Evolutionary conservation across 2,797 vertebrate species (phyloP).

Genomic region (Gymnodraco acuticeps): DNA sequence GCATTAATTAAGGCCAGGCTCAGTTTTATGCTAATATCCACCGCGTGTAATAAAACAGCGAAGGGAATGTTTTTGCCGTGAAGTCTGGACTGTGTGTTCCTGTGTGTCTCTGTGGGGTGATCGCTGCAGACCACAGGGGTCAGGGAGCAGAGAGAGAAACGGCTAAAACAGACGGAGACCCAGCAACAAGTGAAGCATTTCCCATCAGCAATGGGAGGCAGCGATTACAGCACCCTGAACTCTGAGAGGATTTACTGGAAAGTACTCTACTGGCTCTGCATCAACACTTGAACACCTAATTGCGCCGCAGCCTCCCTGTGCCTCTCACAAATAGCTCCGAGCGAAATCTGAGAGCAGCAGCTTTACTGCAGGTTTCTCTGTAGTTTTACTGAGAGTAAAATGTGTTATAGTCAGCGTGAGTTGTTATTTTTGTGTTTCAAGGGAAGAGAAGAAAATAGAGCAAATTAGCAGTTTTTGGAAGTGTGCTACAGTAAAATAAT

Average conservation of each 20-base stretch:
- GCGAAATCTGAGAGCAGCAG: constrained; percentile 26
- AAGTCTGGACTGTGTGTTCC: constrained; percentile 11
- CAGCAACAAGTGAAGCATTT: constrained; percentile 61
- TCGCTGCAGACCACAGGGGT: constrained; percentile 11
- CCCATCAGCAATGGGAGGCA: constrained; percentile 37
- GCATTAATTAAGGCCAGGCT: constrained; percentile 36
- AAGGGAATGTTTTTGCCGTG: constrained; percentile 3
- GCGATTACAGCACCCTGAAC: constrained; percentile 45
- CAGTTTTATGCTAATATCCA: constrained; percentile 13
- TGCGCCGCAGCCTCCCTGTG: constrained; percentile 1
- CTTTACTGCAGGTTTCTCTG: constrained; percentile 18
- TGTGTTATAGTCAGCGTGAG: constrained; percentile 19
- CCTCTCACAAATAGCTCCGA: constrained; percentile 15
- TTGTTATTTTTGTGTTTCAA: constrained; percentile 31
- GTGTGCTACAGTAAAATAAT: background rate
- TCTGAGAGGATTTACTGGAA: constrained; percentile 26
- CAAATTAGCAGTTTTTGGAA: too few species aligned
- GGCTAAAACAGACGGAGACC: constrained; percentile 13
- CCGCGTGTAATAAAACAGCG: constrained; percentile 12
- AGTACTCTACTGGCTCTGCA: constrained; percentile 46
- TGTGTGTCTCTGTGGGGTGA: constrained; percentile 7
- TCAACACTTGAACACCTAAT: constrained; percentile 44
- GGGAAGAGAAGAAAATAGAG: background rate
- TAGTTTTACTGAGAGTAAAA: constrained; percentile 9
- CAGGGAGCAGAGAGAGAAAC: constrained; percentile 22